phyloP scores from a whole-genome alignment of 2,113 vertebrate species.

The Caranx melampygus region DNA sequence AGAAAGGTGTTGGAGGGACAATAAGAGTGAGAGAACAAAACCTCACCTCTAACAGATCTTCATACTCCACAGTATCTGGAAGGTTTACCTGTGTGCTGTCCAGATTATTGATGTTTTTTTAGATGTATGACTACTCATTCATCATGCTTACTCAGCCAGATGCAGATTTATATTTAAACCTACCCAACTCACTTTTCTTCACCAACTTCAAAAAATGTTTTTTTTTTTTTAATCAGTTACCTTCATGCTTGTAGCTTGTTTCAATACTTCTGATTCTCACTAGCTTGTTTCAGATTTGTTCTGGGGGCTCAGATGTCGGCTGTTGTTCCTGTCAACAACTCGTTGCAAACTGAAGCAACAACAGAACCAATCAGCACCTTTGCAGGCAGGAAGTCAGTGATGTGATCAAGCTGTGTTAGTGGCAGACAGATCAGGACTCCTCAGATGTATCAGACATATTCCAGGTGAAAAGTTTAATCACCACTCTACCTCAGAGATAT shows the following conservation, averaged over 20 bases:
- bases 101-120: not conserved
- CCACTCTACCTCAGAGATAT: not conserved
- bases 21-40: not conserved
- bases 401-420: slow-evolving; percentile 3
- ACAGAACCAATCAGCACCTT: slow-evolving; percentile 8
- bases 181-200: not conserved
- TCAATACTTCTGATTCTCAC: not conserved
- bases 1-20: not conserved
- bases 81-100: not conserved
- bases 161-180: not conserved
- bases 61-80: not conserved
- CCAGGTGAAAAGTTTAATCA: not conserved
- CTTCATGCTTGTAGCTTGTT: not conserved
- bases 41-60: not conserved
- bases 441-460: slow-evolving; percentile 3
- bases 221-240: not conserved
- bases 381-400: slow-evolving; percentile 12
- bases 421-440: not conserved
- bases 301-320: slow-evolving; percentile 18
- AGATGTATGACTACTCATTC: not conserved
- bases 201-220: not conserved
- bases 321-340: slow-evolving; percentile 7
- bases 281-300: slow-evolving; percentile 2
- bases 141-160: not conserved
- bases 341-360: not conserved